Percentiles rank a stretch among this genome's conserved stretches.
Conservation (phyloP, 53 echinoderm and acorn worm species). For the Stichopus horrens region DNA sequence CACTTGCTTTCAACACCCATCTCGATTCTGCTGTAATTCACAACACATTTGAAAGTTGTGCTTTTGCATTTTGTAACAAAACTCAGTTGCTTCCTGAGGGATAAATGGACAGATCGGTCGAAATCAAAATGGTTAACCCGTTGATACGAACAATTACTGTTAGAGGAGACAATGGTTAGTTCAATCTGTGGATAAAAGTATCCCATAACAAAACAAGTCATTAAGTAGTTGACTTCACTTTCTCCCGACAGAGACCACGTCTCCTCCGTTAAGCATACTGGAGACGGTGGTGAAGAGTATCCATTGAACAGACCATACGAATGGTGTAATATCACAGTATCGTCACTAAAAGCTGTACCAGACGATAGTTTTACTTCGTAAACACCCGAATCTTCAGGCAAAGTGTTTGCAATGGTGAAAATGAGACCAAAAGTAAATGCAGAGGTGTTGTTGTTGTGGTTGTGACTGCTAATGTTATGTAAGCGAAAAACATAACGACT, state of each 20-base stretch:
- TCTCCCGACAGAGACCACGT: not conserved
- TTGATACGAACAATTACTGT: not conserved
- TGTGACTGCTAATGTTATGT: not conserved
- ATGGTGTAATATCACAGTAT: not conserved
- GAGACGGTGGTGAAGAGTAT: not conserved
- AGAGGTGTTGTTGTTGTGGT: not conserved
- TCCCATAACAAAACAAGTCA: not conserved
- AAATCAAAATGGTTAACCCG: not conserved
- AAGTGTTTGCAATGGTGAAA: not conserved
- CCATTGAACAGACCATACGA: not conserved
- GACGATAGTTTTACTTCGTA: not conserved
- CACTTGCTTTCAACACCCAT: no score
- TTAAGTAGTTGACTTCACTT: not conserved
- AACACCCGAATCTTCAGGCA: not conserved
- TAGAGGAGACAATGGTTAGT: not conserved
- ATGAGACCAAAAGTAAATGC: not conserved
- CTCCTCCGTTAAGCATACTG: not conserved
- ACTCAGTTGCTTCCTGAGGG: no score
- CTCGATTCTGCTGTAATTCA: no score
- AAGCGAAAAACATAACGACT: not conserved
- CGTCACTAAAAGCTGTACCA: not conserved
- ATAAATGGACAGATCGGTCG: no score
- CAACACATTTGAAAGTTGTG: no score
- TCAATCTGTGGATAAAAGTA: not conserved
- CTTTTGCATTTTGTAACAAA: no score